These are phyloP conservation scores for Leptobrachium leishanense DNA, from an alignment of 2,113 vertebrate genomes.

Conservation along the genomic window DNA sequence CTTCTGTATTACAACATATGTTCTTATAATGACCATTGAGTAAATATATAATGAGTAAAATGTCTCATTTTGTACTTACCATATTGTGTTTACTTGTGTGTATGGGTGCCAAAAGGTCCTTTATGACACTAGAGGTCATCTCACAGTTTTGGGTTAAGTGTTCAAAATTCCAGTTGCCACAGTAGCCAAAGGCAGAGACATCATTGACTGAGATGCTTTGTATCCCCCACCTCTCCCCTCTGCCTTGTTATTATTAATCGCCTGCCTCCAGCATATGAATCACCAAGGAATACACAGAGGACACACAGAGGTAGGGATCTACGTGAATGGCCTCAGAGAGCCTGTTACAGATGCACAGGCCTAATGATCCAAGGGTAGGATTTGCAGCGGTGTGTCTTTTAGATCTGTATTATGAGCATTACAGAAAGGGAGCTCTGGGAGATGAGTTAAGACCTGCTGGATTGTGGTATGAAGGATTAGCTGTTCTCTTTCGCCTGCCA, in stretches of 20 bases:
- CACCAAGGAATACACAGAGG: conserved; percentile 30
- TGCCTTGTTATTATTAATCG: conserved; percentile 21
- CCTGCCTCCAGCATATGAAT: conserved; percentile 22
- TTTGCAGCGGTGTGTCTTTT: conserved; percentile 31
- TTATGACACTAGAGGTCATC: no score
- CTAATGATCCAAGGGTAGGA: conserved; percentile 40
- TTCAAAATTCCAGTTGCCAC: no score
- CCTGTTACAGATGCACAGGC: conserved; percentile 25
- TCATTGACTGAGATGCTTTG: not conserved
- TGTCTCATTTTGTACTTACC: no score
- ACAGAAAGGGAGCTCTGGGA: conserved; percentile 36
- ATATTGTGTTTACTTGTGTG: no score
- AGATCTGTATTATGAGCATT: conserved; percentile 37
- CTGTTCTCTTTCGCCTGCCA: conserved; percentile 52
- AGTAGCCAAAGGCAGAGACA: not conserved
- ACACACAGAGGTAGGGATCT: conserved; percentile 27
- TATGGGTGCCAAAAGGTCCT: no score
- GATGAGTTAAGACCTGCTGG: conserved; percentile 28
- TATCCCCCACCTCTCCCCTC: not conserved
- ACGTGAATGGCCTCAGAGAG: conserved; percentile 23
- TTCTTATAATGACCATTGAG: no score
- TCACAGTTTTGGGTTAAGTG: no score
- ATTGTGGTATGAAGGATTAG: conserved; percentile 40
- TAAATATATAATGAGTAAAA: no score
- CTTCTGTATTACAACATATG: no score